Conservation (phyloP, 2,113 vertebrate species). For the Aegithalos caudatus region DNA sequence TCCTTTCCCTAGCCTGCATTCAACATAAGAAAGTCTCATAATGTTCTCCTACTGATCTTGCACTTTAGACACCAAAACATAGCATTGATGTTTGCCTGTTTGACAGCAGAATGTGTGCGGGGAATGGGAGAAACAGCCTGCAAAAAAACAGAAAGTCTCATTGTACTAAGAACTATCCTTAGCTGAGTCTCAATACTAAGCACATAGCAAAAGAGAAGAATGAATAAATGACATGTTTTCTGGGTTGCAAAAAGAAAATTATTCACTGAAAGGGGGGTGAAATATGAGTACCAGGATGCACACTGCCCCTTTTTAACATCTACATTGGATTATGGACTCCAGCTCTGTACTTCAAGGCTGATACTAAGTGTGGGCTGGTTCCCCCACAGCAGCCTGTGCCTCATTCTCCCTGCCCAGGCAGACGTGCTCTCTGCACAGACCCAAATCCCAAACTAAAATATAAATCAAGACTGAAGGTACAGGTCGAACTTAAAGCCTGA, state of each 20-base stretch:
- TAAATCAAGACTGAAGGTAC: neutral
- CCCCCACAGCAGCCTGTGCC: neutral
- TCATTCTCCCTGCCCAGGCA: neutral
- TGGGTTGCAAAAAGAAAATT: neutral
- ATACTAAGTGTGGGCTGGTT: neutral
- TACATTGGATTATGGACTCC: neutral
- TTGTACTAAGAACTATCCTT: neutral
- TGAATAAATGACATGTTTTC: neutral
- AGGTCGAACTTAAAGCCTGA: neutral
- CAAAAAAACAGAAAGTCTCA: neutral
- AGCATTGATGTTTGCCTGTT: neutral
- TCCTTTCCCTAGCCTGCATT: neutral
- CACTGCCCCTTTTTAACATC: neutral
- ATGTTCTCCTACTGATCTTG: neutral
- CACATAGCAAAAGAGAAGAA: fast-evolving
- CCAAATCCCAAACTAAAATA: neutral
- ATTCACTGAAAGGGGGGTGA: neutral
- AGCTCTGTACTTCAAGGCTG: fast-evolving
- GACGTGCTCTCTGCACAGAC: neutral
- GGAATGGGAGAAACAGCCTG: neutral
- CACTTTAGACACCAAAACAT: neutral
- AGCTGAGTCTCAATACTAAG: neutral
- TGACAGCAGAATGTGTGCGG: neutral
- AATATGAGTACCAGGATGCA: neutral
- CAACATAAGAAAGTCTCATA: neutral